phyloP scores from a whole-genome alignment of 2,888 invertebrate genomes.

The Campoplex capitator region DNA sequence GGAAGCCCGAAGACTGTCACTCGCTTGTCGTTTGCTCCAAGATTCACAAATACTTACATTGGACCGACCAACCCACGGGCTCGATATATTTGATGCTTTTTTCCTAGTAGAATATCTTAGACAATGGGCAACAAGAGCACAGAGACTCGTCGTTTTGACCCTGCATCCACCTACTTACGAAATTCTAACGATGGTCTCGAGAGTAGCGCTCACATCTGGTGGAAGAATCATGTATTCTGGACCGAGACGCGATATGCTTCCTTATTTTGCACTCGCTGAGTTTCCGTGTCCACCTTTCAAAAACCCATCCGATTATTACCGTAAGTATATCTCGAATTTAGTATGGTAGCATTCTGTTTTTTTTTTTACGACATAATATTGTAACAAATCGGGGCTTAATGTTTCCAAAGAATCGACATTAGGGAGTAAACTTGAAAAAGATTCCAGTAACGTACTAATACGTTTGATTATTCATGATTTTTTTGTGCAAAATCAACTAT shows the following conservation, averaged over 20 bases:
- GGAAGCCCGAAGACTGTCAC: conserved; percentile 93
- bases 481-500: background rate
- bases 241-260: conserved; percentile 94
- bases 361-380: background rate
- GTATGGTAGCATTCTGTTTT: too few relatives aligned
- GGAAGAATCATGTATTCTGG: conserved; percentile 97
- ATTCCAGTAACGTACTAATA: background rate
- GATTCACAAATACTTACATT: conserved; percentile 94
- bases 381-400: background rate
- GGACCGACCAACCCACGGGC: conserved; percentile 94
- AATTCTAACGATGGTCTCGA: conserved; percentile 96
- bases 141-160: conserved; percentile 94
- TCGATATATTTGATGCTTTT: conserved; percentile 98
- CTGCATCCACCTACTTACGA: conserved; percentile 98
- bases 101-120: conserved; percentile 97
- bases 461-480: background rate
- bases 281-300: conserved; percentile 98
- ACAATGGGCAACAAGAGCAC: conserved; percentile 92
- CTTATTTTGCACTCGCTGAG: conserved; percentile 94
- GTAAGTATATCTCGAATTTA: conserved; percentile 86
- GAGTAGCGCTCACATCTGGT: conserved; percentile 94
- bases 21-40: conserved; percentile 94
- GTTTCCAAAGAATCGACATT: background rate
- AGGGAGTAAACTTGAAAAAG: background rate
- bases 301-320: conserved; percentile 98